These are phyloP conservation scores for Hippocampus mohnikei DNA, from an alignment of 2,113 vertebrate species.

Conservation along the genomic window DNA sequence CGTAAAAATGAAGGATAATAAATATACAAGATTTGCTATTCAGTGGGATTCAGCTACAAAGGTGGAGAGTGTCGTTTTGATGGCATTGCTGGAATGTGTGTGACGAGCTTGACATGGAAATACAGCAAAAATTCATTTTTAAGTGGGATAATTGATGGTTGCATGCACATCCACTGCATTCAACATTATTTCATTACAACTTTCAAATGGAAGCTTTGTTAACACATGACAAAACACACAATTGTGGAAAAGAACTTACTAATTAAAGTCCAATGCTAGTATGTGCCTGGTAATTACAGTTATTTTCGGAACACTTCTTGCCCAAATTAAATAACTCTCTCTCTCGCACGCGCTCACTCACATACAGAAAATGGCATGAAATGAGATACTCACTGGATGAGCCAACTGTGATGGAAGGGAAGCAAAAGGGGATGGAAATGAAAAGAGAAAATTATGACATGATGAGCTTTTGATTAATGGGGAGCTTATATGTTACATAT, in stretches of 20 bases:
- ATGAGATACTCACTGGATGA: constrained; percentile 81
- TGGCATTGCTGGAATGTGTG: background rate
- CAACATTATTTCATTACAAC: background rate
- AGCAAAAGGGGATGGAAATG: constrained; percentile 39
- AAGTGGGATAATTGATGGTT: background rate
- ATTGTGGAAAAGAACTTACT: constrained; percentile 8
- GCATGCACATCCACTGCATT: background rate
- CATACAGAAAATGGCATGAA: constrained; percentile 72
- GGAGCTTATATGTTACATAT: constrained; percentile 13
- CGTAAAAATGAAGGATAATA: background rate
- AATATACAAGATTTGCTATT: background rate
- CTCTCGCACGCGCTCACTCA: background rate
- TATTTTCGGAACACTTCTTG: background rate
- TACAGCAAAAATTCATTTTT: background rate
- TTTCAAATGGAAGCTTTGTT: background rate
- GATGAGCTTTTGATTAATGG: constrained; percentile 34
- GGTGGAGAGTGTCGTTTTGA: background rate
- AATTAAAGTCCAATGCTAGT: constrained; percentile 12
- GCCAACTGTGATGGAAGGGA: constrained; percentile 73
- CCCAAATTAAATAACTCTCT: background rate
- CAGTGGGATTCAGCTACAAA: background rate
- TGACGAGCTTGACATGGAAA: background rate
- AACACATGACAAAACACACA: background rate
- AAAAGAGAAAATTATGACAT: constrained; percentile 50
- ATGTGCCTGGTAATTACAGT: background rate